These are phyloP conservation scores for Diadumene lineata DNA, from an alignment of 92 coral and sea anemone genomes.

Conservation along the genomic window DNA sequence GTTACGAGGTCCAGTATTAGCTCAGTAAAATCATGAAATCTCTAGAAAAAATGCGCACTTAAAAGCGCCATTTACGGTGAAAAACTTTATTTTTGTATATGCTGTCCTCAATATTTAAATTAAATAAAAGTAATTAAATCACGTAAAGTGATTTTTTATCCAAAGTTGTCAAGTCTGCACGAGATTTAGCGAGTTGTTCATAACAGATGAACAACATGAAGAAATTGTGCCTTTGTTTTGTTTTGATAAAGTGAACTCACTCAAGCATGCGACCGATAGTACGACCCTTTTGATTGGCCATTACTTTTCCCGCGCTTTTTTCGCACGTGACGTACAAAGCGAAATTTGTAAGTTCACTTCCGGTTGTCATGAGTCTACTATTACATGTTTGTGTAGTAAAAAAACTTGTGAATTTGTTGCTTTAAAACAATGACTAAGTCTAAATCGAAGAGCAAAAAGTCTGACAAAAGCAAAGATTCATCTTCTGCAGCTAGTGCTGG, in stretches of 20 bases:
- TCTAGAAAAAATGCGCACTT: slow-evolving; percentile 19
- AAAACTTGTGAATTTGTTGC: background rate
- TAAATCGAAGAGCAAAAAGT: slow-evolving; percentile 86
- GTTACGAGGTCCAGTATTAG: slow-evolving; percentile 41
- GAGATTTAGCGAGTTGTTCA: background rate
- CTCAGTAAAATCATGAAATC: slow-evolving; percentile 23
- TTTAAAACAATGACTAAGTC: slow-evolving; percentile 84
- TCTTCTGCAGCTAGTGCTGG: slow-evolving; percentile 37
- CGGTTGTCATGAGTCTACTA: slow-evolving; percentile 2
- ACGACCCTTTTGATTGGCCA: slow-evolving; percentile 51
- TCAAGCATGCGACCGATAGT: slow-evolving; percentile 25
- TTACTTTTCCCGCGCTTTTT: slow-evolving; percentile 73
- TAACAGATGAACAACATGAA: slow-evolving; percentile 15
- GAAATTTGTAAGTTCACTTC: slow-evolving; percentile 33
- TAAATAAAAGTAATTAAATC: too few relatives aligned
- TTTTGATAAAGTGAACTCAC: slow-evolving; percentile 16
- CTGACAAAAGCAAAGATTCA: slow-evolving; percentile 63
- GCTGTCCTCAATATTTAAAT: background rate
- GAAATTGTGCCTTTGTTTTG: slow-evolving; percentile 20
- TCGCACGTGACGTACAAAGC: slow-evolving; percentile 63
- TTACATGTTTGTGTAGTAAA: background rate
- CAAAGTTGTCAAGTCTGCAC: too few relatives aligned
- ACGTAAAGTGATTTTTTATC: too few relatives aligned
- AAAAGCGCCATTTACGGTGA: slow-evolving; percentile 9
- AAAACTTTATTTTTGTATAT: background rate